Evolutionary conservation across 2,888 invertebrate species (phyloP), one percentile per base, ranked within the genome.

Genomic region (Dexiosoma caninum): DNA sequence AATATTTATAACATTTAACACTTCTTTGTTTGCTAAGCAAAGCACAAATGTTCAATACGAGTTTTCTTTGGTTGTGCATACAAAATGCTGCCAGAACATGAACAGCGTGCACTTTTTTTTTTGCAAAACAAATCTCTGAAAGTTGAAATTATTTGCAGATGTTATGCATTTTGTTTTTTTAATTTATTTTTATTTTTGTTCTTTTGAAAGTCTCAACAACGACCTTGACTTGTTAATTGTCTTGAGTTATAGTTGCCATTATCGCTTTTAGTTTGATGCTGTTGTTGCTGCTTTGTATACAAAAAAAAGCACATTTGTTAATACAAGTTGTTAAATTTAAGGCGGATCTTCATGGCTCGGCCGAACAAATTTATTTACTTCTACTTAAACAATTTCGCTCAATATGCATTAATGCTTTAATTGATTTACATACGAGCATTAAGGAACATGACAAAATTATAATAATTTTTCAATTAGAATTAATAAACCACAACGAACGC

Each of bases 171-270:
- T 21, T 35, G 21, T 70, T 30, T 55, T n/a, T n/a, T n/a, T n/a
- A n/a, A n/a, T n/a, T n/a, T n/a, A n/a, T n/a, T n/a, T n/a, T n/a
- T n/a, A n/a, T n/a, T n/a, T n/a, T n/a, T n/a, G n/a, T 51, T 71
- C 57, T 60, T 44, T 67, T 77, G 30, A 77, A 66, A 81, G 72
- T 72, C 57, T 72, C 35, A 64, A 64, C 79, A 84, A 85, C 85
- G 87, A 87, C 87, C 87, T 87, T 87, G 87, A 86, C 85, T 87
- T 88, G 88, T 86, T 87, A 87, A 88, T 87, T 87, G 69, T 59
- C 62, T 77, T 53, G 51, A 37, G 67, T 67, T 64, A 32, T 57
- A 37, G 71, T 49, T 72, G 42, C 35, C 46, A 53, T 62, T 70
- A 59, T 53, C 30, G 30, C 27, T 53, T 53, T 37, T 51, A 21